Evolutionary conservation across 64 coral and sea anemone species (phyloP).

Genomic region (Exaiptasia diaphana): DNA sequence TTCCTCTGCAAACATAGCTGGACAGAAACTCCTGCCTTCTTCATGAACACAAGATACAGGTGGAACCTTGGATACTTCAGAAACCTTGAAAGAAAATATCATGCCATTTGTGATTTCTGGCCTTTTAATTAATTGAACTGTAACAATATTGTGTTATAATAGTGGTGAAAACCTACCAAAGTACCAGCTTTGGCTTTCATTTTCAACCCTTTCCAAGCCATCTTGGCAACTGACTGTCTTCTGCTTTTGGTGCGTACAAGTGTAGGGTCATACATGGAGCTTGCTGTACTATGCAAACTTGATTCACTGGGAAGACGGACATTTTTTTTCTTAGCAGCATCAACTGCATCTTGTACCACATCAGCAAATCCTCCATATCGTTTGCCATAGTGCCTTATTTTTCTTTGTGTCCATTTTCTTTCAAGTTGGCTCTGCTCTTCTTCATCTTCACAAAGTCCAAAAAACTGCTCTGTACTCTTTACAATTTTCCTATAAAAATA

Average conservation of each 20-base stretch:
- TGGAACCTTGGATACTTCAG: slow-evolving; percentile 6
- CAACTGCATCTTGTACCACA: slow-evolving; percentile 34
- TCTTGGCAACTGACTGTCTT: slow-evolving; percentile 79
- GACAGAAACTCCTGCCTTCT: slow-evolving; percentile 85
- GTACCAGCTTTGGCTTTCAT: slow-evolving; percentile 67
- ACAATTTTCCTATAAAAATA: slow-evolving; percentile 72
- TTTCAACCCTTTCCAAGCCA: slow-evolving; percentile 93
- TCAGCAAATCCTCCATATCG: slow-evolving; percentile 69
- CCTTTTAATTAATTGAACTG: no score
- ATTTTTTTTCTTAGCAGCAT: not conserved
- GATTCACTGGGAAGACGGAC: slow-evolving; percentile 45
- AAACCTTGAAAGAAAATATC: not conserved
- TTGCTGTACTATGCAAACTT: slow-evolving; percentile 46
- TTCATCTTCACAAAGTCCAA: slow-evolving; percentile 86
- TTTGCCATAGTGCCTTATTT: slow-evolving; percentile 69
- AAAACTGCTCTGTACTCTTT: slow-evolving; percentile 87
- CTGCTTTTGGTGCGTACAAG: slow-evolving; percentile 72
- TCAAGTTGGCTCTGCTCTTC: slow-evolving; percentile 64
- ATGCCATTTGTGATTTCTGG: no score
- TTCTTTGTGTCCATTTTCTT: slow-evolving; percentile 84
- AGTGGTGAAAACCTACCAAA: slow-evolving; percentile 36
- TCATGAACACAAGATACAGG: slow-evolving; percentile 59
- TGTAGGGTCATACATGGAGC: slow-evolving; percentile 48
- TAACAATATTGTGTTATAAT: no score
- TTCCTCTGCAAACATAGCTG: slow-evolving; percentile 65